phyloP scores from a whole-genome alignment of 2,797 vertebrate species.

The Amazona finschi region DNA sequence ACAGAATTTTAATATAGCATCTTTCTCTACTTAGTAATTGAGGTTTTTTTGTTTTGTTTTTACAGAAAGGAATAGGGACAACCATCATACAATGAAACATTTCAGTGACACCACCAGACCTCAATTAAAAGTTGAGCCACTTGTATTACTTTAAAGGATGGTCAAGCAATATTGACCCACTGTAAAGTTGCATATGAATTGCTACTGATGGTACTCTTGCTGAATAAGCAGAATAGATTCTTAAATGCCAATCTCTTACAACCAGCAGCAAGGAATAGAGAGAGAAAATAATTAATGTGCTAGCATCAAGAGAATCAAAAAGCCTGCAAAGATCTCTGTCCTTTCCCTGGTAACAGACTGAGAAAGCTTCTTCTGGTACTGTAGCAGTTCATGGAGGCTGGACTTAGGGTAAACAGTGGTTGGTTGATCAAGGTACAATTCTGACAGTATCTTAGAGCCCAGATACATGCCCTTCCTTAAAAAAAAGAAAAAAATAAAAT shows the following conservation, averaged over 20 bases:
- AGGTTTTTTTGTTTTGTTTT: background rate
- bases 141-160: background rate
- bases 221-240: constrained; percentile 23
- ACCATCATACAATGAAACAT: background rate
- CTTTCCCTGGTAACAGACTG: background rate
- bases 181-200: background rate
- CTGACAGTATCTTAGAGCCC: background rate
- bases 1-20: background rate
- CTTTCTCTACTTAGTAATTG: background rate
- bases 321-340: background rate
- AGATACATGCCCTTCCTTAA: background rate
- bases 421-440: background rate
- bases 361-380: background rate
- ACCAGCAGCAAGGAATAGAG: background rate
- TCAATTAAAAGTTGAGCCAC: constrained; percentile 36
- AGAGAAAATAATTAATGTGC: constrained; percentile 48
- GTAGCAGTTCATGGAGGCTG: background rate
- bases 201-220: constrained; percentile 16
- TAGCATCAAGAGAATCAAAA: background rate
- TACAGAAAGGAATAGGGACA: background rate
- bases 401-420: background rate
- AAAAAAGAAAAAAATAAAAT: background rate
- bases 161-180: background rate
- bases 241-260: constrained; percentile 10
- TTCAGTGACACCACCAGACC: constrained; percentile 4